Evolutionary conservation across 2,888 invertebrate species (phyloP), one percentile per base, ranked within the genome.

Genomic region (Napeogenes inachia): DNA sequence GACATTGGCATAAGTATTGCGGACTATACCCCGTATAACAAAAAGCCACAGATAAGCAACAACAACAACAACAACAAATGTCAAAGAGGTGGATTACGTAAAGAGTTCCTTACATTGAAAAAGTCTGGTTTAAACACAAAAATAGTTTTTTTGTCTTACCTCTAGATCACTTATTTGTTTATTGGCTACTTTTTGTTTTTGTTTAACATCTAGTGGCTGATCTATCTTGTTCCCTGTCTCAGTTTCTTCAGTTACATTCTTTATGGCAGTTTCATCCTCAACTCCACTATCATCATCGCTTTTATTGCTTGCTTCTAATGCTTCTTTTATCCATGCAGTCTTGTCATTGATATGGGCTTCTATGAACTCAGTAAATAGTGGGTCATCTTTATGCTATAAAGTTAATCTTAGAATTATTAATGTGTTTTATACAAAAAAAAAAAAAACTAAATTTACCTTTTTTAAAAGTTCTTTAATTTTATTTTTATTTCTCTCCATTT

Each of bases 311-410:
- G 85, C 78, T 55, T 80, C 73, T 59, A 85, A 75, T 10, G 85
- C 84, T 33, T 87, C 87, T 56, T 85, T 86, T 54, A 89, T 84
- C 79, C 90, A 89, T 33, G 77, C 72, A 55, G 85, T 84, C 59
- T 84, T 84, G 4, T 90, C 87, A 73, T 85, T 88, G 2, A 94
- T 91, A 81, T 98, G 97, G n/a, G 94, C 93, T 82, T 96, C 94
- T 80, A 98, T 91, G 80, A 97, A 99, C 81, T 98, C 98, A 67
- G 93, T 91, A 88, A 99, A 98, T 57, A 96, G 89, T 35, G 97
- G 96, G 88, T 98, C 98, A 85, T 96, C 94, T 88, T 95, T 95
- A 75, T 96, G 95, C 92, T 95, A 77, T 63, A 64, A 66, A 58
- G 56, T 46, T 21, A 21, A 21, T 21, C 1, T 21, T 21, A 21